Evolutionary conservation across 2,113 vertebrate genomes (phyloP).

Genomic region (Ariopsis seemanni): DNA sequence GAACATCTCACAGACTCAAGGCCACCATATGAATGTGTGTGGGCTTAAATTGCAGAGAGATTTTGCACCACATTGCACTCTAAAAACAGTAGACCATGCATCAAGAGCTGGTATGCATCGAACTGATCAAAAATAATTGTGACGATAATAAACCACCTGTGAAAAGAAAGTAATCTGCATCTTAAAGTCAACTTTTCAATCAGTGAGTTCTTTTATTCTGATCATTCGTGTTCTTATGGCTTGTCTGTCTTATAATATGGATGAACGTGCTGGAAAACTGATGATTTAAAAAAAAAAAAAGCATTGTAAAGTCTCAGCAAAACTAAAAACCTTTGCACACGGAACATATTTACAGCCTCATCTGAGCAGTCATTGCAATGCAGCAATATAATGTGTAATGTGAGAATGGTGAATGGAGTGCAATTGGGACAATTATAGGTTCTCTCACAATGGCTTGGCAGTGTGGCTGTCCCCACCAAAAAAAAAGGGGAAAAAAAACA

Average conservation of each 20-base stretch:
- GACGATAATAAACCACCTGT: slow-evolving; percentile 2
- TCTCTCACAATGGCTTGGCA: slow-evolving; percentile 41
- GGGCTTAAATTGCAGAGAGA: slow-evolving; percentile 51
- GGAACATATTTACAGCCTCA: slow-evolving; percentile 11
- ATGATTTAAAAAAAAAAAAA: neutral
- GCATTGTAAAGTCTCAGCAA: neutral
- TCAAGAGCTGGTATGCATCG: slow-evolving; percentile 1
- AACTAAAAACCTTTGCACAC: neutral
- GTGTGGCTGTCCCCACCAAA: neutral
- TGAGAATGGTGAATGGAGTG: slow-evolving; percentile 30
- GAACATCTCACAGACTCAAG: slow-evolving; percentile 53
- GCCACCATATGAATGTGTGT: slow-evolving; percentile 53
- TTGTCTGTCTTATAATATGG: neutral
- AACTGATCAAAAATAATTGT: slow-evolving; percentile 2
- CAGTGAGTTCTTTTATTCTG: neutral
- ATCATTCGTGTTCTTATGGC: neutral
- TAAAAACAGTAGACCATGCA: slow-evolving; percentile 31
- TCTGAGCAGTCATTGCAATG: slow-evolving; percentile 34
- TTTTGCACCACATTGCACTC: slow-evolving; percentile 45
- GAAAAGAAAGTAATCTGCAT: neutral
- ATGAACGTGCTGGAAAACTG: neutral
- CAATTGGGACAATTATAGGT: slow-evolving; percentile 36
- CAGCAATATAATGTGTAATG: slow-evolving; percentile 36
- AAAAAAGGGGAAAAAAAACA: neutral
- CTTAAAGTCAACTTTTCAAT: neutral